Conservation (phyloP, 2,113 vertebrate species). For the Platycercus adscitus region DNA sequence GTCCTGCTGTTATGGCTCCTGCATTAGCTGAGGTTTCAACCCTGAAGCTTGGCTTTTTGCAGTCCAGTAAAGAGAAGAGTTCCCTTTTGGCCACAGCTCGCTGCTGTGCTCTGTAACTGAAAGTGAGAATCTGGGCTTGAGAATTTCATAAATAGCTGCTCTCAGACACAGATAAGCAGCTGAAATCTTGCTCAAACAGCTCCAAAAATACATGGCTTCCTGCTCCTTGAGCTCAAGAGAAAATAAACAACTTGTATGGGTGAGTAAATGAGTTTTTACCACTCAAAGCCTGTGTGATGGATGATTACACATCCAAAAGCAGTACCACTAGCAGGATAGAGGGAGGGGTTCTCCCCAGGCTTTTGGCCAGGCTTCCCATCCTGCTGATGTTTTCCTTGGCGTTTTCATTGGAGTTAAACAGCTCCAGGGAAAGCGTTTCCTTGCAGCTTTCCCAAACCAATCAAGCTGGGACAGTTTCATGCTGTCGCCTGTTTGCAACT, state of each 20-base stretch:
- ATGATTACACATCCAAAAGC: neutral
- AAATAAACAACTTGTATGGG: neutral
- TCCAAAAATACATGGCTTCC: neutral
- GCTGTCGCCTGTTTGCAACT: neutral
- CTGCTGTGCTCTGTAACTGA: accelerated
- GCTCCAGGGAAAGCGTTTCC: neutral
- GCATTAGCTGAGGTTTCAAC: neutral
- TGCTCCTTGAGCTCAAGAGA: neutral
- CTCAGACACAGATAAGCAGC: neutral
- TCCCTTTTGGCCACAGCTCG: neutral
- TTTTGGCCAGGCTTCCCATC: neutral
- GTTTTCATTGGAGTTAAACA: neutral
- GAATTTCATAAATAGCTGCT: neutral
- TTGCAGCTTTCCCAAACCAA: neutral
- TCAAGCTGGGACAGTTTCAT: neutral
- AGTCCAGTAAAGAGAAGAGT: neutral
- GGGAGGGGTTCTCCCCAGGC: neutral
- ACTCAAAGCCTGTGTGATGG: neutral
- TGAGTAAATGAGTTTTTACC: neutral
- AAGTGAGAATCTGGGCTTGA: neutral
- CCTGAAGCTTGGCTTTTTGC: neutral
- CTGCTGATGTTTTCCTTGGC: neutral
- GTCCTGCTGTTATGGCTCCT: neutral
- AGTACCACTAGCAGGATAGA: neutral
- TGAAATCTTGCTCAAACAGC: neutral